Evolutionary conservation across 1,140 invertebrate species (phyloP), one percentile per base, ranked within the genome.

Genomic region (Aleiodes sp.): DNA sequence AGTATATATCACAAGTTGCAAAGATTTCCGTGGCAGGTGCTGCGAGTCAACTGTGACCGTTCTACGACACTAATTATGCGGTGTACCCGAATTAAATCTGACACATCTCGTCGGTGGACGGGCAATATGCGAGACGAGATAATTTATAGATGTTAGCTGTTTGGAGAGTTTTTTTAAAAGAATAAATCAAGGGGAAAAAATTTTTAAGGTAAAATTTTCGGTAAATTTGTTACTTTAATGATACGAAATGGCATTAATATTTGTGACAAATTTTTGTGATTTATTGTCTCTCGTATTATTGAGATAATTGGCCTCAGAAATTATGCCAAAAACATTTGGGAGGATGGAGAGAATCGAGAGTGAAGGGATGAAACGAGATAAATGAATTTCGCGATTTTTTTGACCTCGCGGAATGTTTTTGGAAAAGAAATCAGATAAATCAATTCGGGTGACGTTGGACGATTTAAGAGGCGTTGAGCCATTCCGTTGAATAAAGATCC

Each of bases 61-160:
- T 75, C 71, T 74, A 77, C 76, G 65, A 72, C 81, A 79, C 84
- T 84, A 86, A 86, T 86, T 85, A 84, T 80, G 75, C 72, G 78
- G 66, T 21, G 78, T 79, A 84, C 84, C 56, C 79, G 75, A 86
- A 84, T 85, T 85, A 85, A 86, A 86, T 84, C 79, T 76, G 82
- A 84, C 81, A 81, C 76, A 82, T 83, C 80, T 77, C 68, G 73
- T 72, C 76, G n/a, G 75, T 62, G 21, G 62, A 61, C 68, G 59
- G n/a, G 65, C 68, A 46, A 64, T 31, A 69, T 19, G 61, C 39
- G 28, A 63, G 29, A 62, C 60, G 43, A 63, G 29, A 39, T 63
- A 69, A 69, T 69, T 69, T 69, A 69, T 69, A 31, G 21, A 21
- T 41, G 41, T n/a, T 59, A 46, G 35, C 28, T 63, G 39, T 62